Base-by-base conservation (phyloP, 2,888 invertebrate species). In the Xestobium rufovillosum region DNA sequence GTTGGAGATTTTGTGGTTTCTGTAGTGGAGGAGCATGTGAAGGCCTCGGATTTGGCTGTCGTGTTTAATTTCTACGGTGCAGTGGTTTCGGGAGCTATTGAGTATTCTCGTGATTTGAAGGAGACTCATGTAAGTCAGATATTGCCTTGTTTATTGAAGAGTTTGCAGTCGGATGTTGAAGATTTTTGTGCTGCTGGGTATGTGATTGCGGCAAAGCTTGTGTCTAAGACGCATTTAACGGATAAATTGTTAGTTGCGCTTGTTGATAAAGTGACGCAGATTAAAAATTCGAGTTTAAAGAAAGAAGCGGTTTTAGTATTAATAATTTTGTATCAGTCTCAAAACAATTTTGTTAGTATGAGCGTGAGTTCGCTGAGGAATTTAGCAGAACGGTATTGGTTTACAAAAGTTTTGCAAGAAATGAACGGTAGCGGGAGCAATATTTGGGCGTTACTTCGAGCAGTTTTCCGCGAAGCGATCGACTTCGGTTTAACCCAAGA, bases 41-140 rank as follows among this genome's bases (percentile, higher is more conserved):
- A 75, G 41, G 76, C 80, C 0, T 63, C 70, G 25, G 68, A 73
- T 25, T 63, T 88, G 6, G 79, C 78, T 34, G 78, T 83, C 0
- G 70, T 86, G 2, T 80, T 83, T 55, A 83, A 83, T 4, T 92
- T 92, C 63, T 89, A 83, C 57, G 81, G 84, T 33, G 78, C 83
- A 9, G 75, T 82, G 0, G 68, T 83, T 0, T 72, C 85, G 19
- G 87, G 86, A 3, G 75, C 78, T 17, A 68, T 87, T 8, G 76
- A 83, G 40, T 67, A 71, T 23, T 64, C 69, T 0, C 56, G 69
- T 26, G 58, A 62, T 27, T 27, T 27, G 4, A 67, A 73, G 32
- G 82, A 84, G 57, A 60, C 74, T 42, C 76, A 86, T 36, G 61
- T 92, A 2, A 72, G 75, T 30, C 72, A 76, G 10, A 66, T 91